Evolutionary conservation across 2,888 invertebrate genomes (phyloP).

Genomic region (Clanis bilineata): DNA sequence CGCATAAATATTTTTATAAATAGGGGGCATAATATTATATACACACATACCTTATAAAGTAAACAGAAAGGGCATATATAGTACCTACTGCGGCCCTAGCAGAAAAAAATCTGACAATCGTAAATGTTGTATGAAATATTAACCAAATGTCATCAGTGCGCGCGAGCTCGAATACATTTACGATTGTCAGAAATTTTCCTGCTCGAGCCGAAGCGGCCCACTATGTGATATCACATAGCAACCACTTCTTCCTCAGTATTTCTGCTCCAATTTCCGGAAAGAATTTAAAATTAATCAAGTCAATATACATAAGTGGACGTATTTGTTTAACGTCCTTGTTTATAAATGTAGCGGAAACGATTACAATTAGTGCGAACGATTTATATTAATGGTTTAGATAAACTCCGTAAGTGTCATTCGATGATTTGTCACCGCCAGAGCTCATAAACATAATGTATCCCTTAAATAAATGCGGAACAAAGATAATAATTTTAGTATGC

Average conservation of each 20-base stretch:
- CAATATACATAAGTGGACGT: constrained; percentile 16
- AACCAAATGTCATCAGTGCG: too few relatives aligned
- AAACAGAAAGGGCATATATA: too few relatives aligned
- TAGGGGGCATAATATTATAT: too few relatives aligned
- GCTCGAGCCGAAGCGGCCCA: too few relatives aligned
- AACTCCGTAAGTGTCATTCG: not conserved
- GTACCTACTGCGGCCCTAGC: too few relatives aligned
- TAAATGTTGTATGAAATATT: too few relatives aligned
- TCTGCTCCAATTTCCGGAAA: constrained; percentile 19
- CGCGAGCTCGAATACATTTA: too few relatives aligned
- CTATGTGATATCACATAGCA: not conserved
- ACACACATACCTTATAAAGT: too few relatives aligned
- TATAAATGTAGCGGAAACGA: constrained; percentile 19
- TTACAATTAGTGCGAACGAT: constrained; percentile 11
- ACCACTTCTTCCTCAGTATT: constrained; percentile 4
- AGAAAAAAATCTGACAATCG: too few relatives aligned
- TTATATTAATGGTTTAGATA: constrained; percentile 12
- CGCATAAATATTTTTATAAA: too few relatives aligned
- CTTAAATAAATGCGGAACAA: not conserved
- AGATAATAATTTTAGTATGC: not conserved
- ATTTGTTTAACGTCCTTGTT: constrained; percentile 18
- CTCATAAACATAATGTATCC: not conserved
- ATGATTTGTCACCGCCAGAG: constrained; percentile 3
- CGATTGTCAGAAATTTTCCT: too few relatives aligned
- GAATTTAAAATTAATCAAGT: constrained; percentile 10